Evolutionary conservation across 2,888 invertebrate genomes (phyloP), one percentile per base, ranked within the genome.

Genomic region (Cheilosia scutellata): DNA sequence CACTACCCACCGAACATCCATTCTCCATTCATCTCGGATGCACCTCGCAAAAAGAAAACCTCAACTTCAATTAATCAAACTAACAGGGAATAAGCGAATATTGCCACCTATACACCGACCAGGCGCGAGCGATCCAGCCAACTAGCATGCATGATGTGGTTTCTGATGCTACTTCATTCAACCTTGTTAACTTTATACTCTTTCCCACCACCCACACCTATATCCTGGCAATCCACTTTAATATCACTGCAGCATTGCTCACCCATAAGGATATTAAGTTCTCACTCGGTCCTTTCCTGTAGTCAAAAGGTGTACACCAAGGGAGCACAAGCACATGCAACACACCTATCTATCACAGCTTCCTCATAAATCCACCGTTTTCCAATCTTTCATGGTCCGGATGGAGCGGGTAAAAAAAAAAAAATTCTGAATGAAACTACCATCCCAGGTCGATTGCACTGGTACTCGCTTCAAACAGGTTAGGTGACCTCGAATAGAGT

Each of bases 351-450:
- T 86, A 86, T 86, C 86, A 82, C 86, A 77, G 86, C 82, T 76
- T 86, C 82, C 76, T 77, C 82, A 86, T 86, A 86, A 86, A 86
- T 86, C 82, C 82, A 86, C 65, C 72, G 66, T 82, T 86, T 86
- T 82, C 76, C 82, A 86, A 86, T 86, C 86, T 82, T 86, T 86
- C 76, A 75, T 20, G 71, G 63, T 40, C 47, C 70, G 13, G 40
- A 31, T n/a, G 44, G 33, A 33, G 31, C 29, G 7, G 16, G 16
- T 4, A 16, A 7, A 42, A 20, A 37, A 37, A 62, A 70, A 62
- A 66, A 72, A 44, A 47, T n/a, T 53, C 57, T 55, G 49, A 75
- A 70, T 9, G 60, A 53, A 76, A 47, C 16, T 25, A 47, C 62
- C 47, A 49, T 51, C 55, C 55, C 57, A 42, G 51, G 82, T 72